These are phyloP conservation scores for Hucho hucho DNA, from an alignment of 2,113 vertebrate genomes.

Conservation along the genomic window DNA sequence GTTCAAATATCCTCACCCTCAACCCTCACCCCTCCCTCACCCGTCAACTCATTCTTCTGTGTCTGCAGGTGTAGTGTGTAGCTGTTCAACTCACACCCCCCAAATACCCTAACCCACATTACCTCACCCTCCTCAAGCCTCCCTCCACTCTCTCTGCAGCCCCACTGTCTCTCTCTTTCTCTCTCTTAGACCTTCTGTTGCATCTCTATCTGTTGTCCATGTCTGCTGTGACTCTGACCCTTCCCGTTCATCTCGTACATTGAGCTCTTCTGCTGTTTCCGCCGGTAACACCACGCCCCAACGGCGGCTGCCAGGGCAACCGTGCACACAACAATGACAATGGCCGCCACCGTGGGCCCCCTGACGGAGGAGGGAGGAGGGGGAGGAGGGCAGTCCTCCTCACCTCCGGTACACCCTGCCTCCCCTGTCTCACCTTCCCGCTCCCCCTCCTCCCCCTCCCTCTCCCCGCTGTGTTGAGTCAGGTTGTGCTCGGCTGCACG, in stretches of 20 bases:
- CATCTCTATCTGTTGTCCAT: conserved; percentile 93
- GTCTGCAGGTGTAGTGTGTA: background rate
- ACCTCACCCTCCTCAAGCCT: conserved; percentile 10
- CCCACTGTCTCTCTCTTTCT: conserved; percentile 2
- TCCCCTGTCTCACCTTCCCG: conserved; percentile 59
- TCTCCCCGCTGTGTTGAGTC: conserved; percentile 69
- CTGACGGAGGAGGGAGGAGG: conserved; percentile 69
- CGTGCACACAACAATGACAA: conserved; percentile 80
- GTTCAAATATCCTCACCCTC: background rate
- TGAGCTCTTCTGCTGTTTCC: conserved; percentile 86
- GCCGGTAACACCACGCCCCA: conserved; percentile 86
- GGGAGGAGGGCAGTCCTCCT: conserved; percentile 45
- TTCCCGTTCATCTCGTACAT: conserved; percentile 90
- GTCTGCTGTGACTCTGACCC: conserved; percentile 72
- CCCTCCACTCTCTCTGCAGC: conserved; percentile 40
- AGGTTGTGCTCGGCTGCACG: conserved; percentile 66
- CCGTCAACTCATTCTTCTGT: background rate
- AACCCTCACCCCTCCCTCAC: background rate
- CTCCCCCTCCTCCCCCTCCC: conserved; percentile 64
- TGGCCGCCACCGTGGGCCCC: conserved; percentile 80
- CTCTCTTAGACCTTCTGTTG: conserved; percentile 80
- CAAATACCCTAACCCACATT: background rate
- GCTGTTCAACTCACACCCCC: background rate
- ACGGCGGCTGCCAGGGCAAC: conserved; percentile 71
- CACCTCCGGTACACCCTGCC: conserved; percentile 42